Percentiles rank a stretch among this genome's conserved stretches.
Conservation (phyloP, 1,140 invertebrate genomes). For the Rhyzopertha dominica region DNA sequence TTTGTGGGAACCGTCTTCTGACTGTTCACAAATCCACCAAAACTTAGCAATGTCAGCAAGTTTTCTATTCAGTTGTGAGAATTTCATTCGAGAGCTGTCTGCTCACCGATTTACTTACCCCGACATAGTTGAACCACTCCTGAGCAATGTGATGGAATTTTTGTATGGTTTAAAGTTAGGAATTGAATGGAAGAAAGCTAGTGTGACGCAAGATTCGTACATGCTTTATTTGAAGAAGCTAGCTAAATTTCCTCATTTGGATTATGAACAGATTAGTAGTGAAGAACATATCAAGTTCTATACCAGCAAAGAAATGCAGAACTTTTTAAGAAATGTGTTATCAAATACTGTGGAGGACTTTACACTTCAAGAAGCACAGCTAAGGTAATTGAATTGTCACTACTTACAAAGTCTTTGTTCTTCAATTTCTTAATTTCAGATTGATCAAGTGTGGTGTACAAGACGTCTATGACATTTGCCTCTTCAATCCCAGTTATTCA, state of each 20-base stretch:
- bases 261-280: constrained; percentile 42
- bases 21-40: constrained; percentile 2
- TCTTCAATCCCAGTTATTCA: constrained; percentile 45
- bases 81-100: constrained; percentile 48
- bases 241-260: constrained; percentile 48
- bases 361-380: too few relatives aligned
- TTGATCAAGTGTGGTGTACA: constrained; percentile 61
- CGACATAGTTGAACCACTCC: constrained; percentile 60
- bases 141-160: constrained; percentile 57
- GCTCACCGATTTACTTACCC: constrained; percentile 58
- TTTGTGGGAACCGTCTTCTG: constrained; percentile 8
- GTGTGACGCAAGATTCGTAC: too few relatives aligned
- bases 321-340: constrained; percentile 37
- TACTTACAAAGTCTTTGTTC: too few relatives aligned
- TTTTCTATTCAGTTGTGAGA: constrained; percentile 26
- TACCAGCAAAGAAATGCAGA: constrained; percentile 38
- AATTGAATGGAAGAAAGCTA: too few relatives aligned
- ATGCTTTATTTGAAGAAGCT: constrained; percentile 46
- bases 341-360: too few relatives aligned
- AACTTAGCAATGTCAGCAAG: constrained; percentile 12
- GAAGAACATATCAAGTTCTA: constrained; percentile 47
- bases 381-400: too few relatives aligned
- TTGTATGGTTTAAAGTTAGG: constrained; percentile 51
- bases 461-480: constrained; percentile 57
- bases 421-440: too few relatives aligned